Evolutionary conservation across 1,140 invertebrate genomes (phyloP), one percentile per base, ranked within the genome.

Genomic region (Halyomorpha halys): DNA sequence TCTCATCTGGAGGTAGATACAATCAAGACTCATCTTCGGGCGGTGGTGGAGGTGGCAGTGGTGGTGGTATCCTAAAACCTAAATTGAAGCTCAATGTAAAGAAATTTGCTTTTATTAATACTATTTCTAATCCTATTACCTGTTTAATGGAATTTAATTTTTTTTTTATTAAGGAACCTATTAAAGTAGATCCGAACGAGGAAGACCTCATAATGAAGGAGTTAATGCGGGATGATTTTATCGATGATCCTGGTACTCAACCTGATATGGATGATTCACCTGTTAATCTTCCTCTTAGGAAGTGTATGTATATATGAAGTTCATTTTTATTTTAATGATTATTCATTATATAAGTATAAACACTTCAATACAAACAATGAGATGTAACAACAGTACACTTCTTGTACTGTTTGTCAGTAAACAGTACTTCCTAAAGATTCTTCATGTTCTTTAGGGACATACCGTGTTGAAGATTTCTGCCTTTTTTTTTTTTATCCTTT

Each of bases 131-230:
- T n/a, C 3, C 30, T 15, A 44, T 21, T n/a, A 30, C 27, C 27
- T 4, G 27, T n/a, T 62, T 45, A 27, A 39, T 5, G 13, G 14
- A 49, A 8, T 49, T 49, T 47, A 5, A 47, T 16, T 47, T 47
- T 4, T 47, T 49, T n/a, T 49, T 21, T 19, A 1, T 19, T 18
- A 3, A 21, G 19, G n/a, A 18, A 49, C n/a, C n/a, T 2, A 27
- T 65, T 21, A 68, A 70, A 65, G 61, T 69, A 15, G 64, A 69
- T 53, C 70, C 70, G 60, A 64, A 70, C 61, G 69, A 71, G 56
- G 70, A 71, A 61, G 70, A 69, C n/a, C 61, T 59, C 45, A 67
- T 67, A 18, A 65, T 70, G 61, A 70, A 69, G 60, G 65, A 68
- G 49, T 64, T 71, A 6, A 62, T 70, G 5, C 51, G 65, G 59